Evolutionary conservation across 2,888 invertebrate genomes (phyloP), one percentile per base, ranked within the genome.

Genomic region (Scaptomyza parva): DNA sequence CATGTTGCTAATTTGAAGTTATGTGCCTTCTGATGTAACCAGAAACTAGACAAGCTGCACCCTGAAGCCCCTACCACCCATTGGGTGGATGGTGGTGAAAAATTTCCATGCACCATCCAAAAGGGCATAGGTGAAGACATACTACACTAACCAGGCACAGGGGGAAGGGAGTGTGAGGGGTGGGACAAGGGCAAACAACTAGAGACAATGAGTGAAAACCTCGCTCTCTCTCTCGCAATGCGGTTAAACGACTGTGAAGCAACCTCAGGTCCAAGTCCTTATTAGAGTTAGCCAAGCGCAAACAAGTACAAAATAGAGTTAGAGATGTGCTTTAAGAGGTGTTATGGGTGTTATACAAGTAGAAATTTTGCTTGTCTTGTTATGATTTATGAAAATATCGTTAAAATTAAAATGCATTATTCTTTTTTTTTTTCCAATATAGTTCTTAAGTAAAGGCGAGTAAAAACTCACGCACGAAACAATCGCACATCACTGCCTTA

Each of bases 1-100:
- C 55, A 53, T 47, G 61, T 59, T 37, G 62, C 62, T 84, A 84
- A 84, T 86, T 79, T 84, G 72, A 84, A 84, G 76, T 81, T 84
- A 84, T 86, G 72, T 84, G 75, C 68, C 67, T 50, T 67, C 72
- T 86, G 72, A 75, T 86, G 74, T 81, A 81, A 77, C 70, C 70
- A 64, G 61, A 62, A 69, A 67, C 69, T 47, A 63, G 61, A 59
- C 70, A 18, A 24, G 33, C 43, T n/a, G 33, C 47, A 7, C 35
- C n/a, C 14, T 4, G n/a, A 7, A n/a, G n/a, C 14, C 4, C 12
- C 14, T 35, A 1, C 30, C 30, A 9, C 30, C 12, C 5, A n/a
- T n/a, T n/a, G n/a, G n/a, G n/a, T n/a, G n/a, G 33, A n/a, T 33
- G 14, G 35, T 35, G 35, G 8, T 14, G 35, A 35, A 9, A 43